A percentile compares a stretch with the other conserved stretches of the same genome.
Evolutionary conservation across 2,797 vertebrate genomes (phyloP).

Genomic region (Xerus rutilus): DNA sequence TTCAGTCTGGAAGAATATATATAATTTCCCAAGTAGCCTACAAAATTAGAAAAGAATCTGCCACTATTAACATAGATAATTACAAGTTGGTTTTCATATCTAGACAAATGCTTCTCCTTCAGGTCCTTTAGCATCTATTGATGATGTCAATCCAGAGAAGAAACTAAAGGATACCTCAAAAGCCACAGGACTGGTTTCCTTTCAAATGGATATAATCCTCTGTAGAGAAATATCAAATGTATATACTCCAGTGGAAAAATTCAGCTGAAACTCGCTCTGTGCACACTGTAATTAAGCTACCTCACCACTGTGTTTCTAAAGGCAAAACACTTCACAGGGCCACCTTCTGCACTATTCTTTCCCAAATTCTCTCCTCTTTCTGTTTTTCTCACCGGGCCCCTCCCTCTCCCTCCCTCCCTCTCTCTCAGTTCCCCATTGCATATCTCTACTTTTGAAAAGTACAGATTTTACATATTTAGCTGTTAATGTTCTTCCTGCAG

Average conservation of each 20-base stretch:
- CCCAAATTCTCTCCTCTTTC: background rate
- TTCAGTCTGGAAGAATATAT: constrained; percentile 35
- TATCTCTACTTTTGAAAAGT: background rate
- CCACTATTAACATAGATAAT: background rate
- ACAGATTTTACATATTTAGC: background rate
- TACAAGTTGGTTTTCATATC: background rate
- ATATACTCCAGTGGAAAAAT: background rate
- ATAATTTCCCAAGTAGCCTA: constrained; percentile 40
- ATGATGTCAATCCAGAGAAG: background rate
- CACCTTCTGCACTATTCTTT: background rate
- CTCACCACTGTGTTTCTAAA: background rate
- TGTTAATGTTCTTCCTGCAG: background rate
- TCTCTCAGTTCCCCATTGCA: background rate
- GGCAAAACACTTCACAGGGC: background rate
- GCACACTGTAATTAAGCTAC: background rate
- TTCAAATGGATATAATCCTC: background rate
- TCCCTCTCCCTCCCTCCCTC: background rate
- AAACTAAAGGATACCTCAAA: constrained; percentile 4
- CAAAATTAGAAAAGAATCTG: background rate
- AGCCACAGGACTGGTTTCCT: background rate
- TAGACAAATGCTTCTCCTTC: background rate
- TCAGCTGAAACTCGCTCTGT: background rate
- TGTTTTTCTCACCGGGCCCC: too few species aligned
- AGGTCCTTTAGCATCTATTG: background rate
- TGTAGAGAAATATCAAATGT: background rate